Conservation (phyloP, 1,140 invertebrate species). For the Drosophila gunungcola region DNA sequence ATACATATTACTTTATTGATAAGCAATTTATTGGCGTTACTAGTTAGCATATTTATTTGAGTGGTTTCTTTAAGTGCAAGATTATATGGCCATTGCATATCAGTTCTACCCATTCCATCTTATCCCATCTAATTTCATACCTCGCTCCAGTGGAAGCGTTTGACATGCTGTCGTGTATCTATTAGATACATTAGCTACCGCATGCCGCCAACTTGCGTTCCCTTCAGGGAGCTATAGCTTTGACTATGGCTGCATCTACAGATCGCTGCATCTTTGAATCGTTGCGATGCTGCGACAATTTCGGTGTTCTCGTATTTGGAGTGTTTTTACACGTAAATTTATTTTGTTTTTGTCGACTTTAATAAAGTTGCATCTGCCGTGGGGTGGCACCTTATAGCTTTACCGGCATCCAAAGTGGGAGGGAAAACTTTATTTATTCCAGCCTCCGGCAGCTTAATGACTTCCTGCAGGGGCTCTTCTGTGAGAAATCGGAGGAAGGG, state of each 20-base stretch:
- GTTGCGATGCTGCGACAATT: conserved; percentile 47
- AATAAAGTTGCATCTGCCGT: conserved; percentile 60
- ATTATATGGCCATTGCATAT: background rate
- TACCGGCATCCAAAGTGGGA: conserved; percentile 13
- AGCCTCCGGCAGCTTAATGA: conserved; percentile 69
- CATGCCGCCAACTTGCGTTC: conserved; percentile 36
- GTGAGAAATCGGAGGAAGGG: conserved; percentile 5
- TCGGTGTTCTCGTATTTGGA: conserved; percentile 55
- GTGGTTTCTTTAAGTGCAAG: background rate
- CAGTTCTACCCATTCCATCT: too few species aligned
- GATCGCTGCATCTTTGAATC: conserved; percentile 32
- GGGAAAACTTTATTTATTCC: conserved; percentile 74
- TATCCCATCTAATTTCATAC: conserved; percentile 16
- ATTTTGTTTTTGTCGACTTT: conserved; percentile 74
- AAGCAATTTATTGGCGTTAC: too few species aligned
- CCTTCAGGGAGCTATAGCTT: background rate
- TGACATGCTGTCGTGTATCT: conserved; percentile 80
- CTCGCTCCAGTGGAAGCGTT: conserved; percentile 54
- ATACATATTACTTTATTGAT: too few species aligned
- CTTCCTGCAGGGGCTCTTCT: conserved; percentile 64
- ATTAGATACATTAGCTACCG: conserved; percentile 80
- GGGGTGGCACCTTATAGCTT: conserved; percentile 58
- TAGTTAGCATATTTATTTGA: too few species aligned
- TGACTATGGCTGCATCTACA: conserved; percentile 26
- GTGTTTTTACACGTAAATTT: conserved; percentile 71